Conservation (phyloP, 2,888 invertebrate genomes). For the Epirrita christyi region DNA sequence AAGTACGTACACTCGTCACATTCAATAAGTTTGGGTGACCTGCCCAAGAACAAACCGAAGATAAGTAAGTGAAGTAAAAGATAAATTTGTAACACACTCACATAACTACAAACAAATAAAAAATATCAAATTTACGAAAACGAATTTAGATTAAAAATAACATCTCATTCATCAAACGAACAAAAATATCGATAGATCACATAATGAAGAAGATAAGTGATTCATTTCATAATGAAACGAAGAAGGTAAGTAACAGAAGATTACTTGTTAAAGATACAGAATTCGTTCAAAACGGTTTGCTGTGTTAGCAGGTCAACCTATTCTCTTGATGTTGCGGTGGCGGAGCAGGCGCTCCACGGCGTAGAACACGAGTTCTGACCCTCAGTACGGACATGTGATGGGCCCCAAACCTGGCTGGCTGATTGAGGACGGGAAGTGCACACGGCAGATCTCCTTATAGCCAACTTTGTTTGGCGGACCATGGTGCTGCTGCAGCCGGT, state of each 20-base stretch:
- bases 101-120: too few species aligned
- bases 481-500: not conserved
- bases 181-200: too few species aligned
- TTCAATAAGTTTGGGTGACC: slow-evolving; percentile 17
- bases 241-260: not conserved
- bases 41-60: slow-evolving; percentile 7
- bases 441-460: slow-evolving; percentile 89
- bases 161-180: too few species aligned
- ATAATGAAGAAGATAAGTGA: not conserved
- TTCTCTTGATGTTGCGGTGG: slow-evolving; percentile 80
- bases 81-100: not conserved
- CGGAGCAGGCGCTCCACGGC: slow-evolving; percentile 79
- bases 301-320: slow-evolving; percentile 63
- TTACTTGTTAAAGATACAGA: too few species aligned
- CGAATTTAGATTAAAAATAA: too few species aligned
- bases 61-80: not conserved
- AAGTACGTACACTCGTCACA: slow-evolving; percentile 21
- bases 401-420: slow-evolving; percentile 80
- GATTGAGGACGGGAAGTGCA: slow-evolving; percentile 85
- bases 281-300: too few species aligned
- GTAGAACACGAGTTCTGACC: slow-evolving; percentile 83
- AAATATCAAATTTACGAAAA: too few species aligned
- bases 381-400: slow-evolving; percentile 83
- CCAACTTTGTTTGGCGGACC: slow-evolving; percentile 47
- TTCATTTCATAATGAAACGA: not conserved